These are phyloP conservation scores for Drosophila nr. perissopoda DNA, from an alignment of 2,888 invertebrate genomes.

Conservation along the genomic window DNA sequence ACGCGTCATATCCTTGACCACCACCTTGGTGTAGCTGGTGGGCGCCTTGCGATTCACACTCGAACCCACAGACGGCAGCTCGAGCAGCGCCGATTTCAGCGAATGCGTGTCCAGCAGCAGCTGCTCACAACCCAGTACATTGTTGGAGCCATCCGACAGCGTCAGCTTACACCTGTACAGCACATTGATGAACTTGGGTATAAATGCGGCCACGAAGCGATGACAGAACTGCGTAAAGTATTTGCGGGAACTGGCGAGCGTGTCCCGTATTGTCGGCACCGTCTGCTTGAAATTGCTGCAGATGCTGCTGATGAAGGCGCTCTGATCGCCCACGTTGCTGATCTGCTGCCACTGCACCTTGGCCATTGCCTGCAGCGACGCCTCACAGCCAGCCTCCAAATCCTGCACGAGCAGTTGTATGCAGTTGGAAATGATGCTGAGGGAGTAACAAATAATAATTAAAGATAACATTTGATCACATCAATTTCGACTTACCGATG, in stretches of 20 bases:
- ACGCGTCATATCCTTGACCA: conserved; percentile 94
- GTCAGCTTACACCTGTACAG: conserved; percentile 95
- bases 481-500: conserved; percentile 85
- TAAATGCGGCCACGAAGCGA: conserved; percentile 97
- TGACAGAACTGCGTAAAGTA: conserved; percentile 99
- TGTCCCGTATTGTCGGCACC: conserved; percentile 95
- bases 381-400: conserved; percentile 96
- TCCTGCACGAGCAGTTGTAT: conserved; percentile 97
- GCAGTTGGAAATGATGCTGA: conserved; percentile 92
- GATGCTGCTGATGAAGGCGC: conserved; percentile 96
- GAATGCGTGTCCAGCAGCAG: conserved; percentile 96
- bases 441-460: conserved; percentile 2
- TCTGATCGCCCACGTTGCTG: conserved; percentile 98
- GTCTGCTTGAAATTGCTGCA: conserved; percentile 93
- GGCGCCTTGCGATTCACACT: conserved; percentile 95
- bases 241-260: conserved; percentile 95
- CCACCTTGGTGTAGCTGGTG: conserved; percentile 92
- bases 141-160: conserved; percentile 83
- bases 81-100: conserved; percentile 96
- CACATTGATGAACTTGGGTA: conserved; percentile 96
- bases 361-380: conserved; percentile 95
- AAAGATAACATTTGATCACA: neutral
- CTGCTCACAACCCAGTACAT: conserved; percentile 95
- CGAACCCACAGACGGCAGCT: conserved; percentile 96
- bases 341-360: conserved; percentile 97